Evolutionary conservation across 2,888 invertebrate genomes (phyloP), one percentile per base, ranked within the genome.

Genomic region (Crocallis elinguaria): DNA sequence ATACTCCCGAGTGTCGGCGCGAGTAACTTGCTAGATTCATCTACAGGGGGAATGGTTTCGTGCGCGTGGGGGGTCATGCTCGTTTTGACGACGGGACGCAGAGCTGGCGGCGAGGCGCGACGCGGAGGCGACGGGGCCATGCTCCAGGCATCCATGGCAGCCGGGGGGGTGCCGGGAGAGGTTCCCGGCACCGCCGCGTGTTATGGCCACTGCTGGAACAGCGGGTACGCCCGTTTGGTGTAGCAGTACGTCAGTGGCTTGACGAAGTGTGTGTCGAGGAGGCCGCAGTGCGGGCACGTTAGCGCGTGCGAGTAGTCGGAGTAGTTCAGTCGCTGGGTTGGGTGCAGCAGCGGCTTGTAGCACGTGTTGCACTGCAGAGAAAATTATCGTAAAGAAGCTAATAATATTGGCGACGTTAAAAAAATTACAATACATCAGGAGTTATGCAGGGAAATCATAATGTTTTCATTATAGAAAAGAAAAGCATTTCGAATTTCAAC

Each of bases 281-380:
- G 94, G 73, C 96, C 95, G 93, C 98, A 99, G 85, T 96, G 96
- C 27, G 97, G 97, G 88, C 99, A 99, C 68, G 96, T 95, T 78
- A 97, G 94, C 73, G 96, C 94, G 82, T 97, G 97, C 80, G 97
- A 97, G 93, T 98, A 98, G 92, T 98, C 98, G 73, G 98, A 98
- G 93, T 96, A 99, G 91, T 96, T 96, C 69, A 98, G 92, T 77
- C 95, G 95, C 84, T 96, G 96, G 77, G 95, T 95, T 9, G 97
- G 96, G 84, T 96, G 95, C 71, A 98, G 94, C 59, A 98, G 94
- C 35, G 96, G 95, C 88, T 96, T 96, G 90, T 94, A 95, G 93
- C 99, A 99, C 81, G 94, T 94, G 93, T 97, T 98, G 93, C 99
- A 99, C 95, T 98, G 94, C 44, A 91, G 79, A 68, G 75, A 76